phyloP scores from a whole-genome alignment of 2,797 vertebrate species.

The Darevskia nairensis region DNA sequence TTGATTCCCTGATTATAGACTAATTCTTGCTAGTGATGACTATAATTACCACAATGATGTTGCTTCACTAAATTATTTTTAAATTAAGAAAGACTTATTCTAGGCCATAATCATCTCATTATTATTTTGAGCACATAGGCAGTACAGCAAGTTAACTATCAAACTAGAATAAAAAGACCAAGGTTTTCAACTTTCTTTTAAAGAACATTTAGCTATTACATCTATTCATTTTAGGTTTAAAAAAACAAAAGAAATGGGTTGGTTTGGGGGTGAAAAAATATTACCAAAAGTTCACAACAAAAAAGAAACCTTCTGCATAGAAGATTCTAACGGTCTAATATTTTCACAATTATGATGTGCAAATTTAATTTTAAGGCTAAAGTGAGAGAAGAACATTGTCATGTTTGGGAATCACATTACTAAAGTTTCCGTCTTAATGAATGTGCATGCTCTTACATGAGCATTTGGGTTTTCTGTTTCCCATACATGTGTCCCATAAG shows the following conservation, averaged over 20 bases:
- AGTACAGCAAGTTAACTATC: conserved; percentile 31
- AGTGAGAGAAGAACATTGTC: background rate
- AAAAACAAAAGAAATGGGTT: conserved; percentile 37
- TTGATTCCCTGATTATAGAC: conserved; percentile 56
- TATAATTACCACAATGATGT: conserved; percentile 56
- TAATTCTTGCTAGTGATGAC: conserved; percentile 55
- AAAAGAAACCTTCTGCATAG: background rate
- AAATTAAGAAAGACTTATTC: conserved; percentile 61
- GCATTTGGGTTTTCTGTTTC: background rate
- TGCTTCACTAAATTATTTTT: conserved; percentile 62
- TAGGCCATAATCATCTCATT: conserved; percentile 65
- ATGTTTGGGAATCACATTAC: background rate
- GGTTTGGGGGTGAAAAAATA: background rate
- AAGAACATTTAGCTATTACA: background rate
- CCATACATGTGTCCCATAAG: background rate
- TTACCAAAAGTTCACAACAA: background rate
- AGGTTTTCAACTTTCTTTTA: conserved; percentile 34
- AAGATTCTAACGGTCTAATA: background rate
- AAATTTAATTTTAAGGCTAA: background rate
- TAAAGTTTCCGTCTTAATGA: background rate
- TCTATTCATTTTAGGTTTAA: conserved; percentile 30
- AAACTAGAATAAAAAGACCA: conserved; percentile 32
- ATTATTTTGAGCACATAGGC: conserved; percentile 51
- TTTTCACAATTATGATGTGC: background rate
- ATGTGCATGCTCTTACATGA: background rate